phyloP scores from a whole-genome alignment of 2,113 vertebrate species.

The Channa maculata region DNA sequence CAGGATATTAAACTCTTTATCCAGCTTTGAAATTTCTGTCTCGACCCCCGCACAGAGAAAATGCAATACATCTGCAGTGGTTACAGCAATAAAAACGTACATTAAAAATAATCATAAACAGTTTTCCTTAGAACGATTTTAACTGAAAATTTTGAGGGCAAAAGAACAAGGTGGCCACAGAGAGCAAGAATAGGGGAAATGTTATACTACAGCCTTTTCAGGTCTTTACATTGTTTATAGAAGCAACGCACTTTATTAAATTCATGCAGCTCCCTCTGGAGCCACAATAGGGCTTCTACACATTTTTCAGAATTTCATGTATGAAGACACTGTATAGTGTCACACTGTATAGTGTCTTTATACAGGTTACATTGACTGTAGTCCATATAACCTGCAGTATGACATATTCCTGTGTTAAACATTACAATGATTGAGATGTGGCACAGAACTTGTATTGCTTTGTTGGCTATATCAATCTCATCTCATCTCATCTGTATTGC shows the following conservation, averaged over 20 bases:
- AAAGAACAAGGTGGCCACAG: too few species aligned
- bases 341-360: too few species aligned
- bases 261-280: neutral
- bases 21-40: neutral
- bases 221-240: too few species aligned
- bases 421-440: slow-evolving; percentile 4
- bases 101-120: neutral
- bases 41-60: neutral
- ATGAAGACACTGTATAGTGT: neutral
- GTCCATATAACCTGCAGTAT: neutral
- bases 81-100: neutral
- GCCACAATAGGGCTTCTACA: neutral
- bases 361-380: too few species aligned
- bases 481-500: neutral
- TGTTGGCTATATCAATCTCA: neutral
- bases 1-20: neutral
- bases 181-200: too few species aligned
- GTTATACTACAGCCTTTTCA: too few species aligned
- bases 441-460: neutral
- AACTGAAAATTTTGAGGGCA: too few species aligned
- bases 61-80: neutral
- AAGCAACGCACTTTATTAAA: neutral
- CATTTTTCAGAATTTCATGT: neutral
- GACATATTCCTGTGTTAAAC: neutral
- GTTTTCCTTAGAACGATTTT: neutral